phyloP scores from a whole-genome alignment of 1,140 invertebrate genomes.

The Drosophila navojoa region DNA sequence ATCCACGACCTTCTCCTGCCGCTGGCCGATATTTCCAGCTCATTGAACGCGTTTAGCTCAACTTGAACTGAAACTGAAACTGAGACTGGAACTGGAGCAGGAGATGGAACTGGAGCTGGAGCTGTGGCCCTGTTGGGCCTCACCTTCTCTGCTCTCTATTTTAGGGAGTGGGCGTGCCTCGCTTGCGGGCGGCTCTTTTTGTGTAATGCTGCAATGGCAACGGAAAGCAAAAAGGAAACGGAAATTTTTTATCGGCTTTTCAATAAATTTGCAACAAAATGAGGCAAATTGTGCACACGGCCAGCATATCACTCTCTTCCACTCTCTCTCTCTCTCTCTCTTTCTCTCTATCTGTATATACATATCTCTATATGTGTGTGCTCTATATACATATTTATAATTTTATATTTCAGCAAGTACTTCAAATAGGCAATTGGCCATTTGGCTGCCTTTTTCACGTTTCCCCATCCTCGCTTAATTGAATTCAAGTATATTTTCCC shows the following conservation, averaged over 20 bases:
- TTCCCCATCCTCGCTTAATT: neutral
- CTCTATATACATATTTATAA: constrained; percentile 2
- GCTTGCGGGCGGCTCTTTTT: constrained; percentile 7
- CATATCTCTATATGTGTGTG: constrained; percentile 3
- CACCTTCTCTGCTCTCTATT: constrained; percentile 5
- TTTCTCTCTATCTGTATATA: too few species aligned
- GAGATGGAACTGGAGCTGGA: neutral
- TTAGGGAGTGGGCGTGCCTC: neutral
- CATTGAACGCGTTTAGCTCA: constrained; percentile 49
- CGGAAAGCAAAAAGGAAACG: constrained; percentile 59
- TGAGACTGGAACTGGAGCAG: neutral
- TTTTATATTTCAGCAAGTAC: constrained; percentile 8
- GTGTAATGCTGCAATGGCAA: constrained; percentile 46
- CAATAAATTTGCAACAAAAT: constrained; percentile 74
- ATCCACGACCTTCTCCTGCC: neutral
- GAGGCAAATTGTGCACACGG: constrained; percentile 31
- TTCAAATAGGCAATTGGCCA: constrained; percentile 1
- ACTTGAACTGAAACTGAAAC: constrained; percentile 15
- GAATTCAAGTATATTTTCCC: neutral
- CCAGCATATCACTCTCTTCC: neutral
- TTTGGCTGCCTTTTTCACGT: neutral
- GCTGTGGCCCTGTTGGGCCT: constrained; percentile 4
- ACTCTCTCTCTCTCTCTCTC: too few species aligned
- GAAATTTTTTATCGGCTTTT: constrained; percentile 70
- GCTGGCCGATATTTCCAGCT: constrained; percentile 61